These are phyloP conservation scores for Notoglanidium macrostoma DNA, from an alignment of 2,797 vertebrate genomes.

Conservation along the genomic window DNA sequence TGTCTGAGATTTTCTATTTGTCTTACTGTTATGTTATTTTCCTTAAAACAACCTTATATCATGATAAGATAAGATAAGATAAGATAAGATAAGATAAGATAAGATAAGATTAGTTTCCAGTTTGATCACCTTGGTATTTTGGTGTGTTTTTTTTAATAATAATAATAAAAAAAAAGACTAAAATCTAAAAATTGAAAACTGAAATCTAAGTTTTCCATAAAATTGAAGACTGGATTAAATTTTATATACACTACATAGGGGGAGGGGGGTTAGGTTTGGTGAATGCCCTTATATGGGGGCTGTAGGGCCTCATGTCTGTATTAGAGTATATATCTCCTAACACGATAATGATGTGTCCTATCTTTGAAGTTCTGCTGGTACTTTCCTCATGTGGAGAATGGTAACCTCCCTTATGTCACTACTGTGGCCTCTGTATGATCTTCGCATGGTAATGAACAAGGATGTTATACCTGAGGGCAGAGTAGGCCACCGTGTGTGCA, in stretches of 20 bases:
- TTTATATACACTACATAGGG: background rate
- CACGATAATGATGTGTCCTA: background rate
- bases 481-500: background rate
- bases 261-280: background rate
- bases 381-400: background rate
- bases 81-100: too few relatives aligned
- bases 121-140: background rate
- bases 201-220: background rate
- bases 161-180: too few relatives aligned
- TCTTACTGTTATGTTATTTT: background rate
- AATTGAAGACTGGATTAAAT: background rate
- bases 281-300: background rate
- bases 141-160: background rate
- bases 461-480: slow-evolving; percentile 7
- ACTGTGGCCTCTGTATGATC: background rate
- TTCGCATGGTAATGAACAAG: slow-evolving; percentile 34
- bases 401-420: background rate
- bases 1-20: background rate
- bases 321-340: background rate
- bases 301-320: background rate
- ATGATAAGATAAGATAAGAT: too few relatives aligned
- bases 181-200: background rate
- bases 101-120: background rate
- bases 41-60: background rate
- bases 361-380: background rate